Base-by-base conservation (phyloP, 2,888 invertebrate species). In the Agriopis aurantiaria region DNA sequence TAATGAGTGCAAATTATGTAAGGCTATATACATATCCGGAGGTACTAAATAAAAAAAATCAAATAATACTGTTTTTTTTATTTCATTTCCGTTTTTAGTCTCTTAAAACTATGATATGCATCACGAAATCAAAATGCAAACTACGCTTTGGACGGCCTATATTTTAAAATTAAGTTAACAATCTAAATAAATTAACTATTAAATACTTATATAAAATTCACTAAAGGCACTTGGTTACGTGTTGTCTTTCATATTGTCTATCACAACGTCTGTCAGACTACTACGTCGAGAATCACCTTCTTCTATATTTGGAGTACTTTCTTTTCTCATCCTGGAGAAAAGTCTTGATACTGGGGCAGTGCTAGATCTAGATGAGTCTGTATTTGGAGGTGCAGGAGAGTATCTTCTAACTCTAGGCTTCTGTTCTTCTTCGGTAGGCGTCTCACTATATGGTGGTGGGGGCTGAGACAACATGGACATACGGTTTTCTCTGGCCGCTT, bases 241-340 rank as follows among this genome's bases (percentile, higher is more conserved):
- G 78, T 92, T 91, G 83, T 94, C 91, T 88, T 92, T 92, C 78
- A 91, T 88, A 80, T 87, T 93, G 71, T 95, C 95, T 83, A 95
- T 91, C 74, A 92, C 92, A 80, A 95, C 83, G 77, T 95, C 95
- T 55, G 93, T 95, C 74, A 95, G 82, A 81, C 95, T 95, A 65
- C 88, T 86, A 61, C 94, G 88, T 78, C 95, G 88, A 4, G 90
- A 90, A 78, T 82, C 85, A 68, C 79, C 82, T 61, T 88, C 90
- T 72, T 91, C 92, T 70, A 82, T 83, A 64, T 86, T 71, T 76
- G 80, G 23, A 60, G 79, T 77, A 76, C 89, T 92, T 65, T 94
- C 94, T 80, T 91, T 92, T 52, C 92, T 88, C 75, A 91, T 88
- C 67, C 92, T 87, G 1, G 92, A 91, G 73, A 88, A 94, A n/a